A percentile compares a stretch with the other conserved stretches of the same genome.
phyloP scores from a whole-genome alignment of 2,888 invertebrate species.

The Metopia argyrocephala region DNA sequence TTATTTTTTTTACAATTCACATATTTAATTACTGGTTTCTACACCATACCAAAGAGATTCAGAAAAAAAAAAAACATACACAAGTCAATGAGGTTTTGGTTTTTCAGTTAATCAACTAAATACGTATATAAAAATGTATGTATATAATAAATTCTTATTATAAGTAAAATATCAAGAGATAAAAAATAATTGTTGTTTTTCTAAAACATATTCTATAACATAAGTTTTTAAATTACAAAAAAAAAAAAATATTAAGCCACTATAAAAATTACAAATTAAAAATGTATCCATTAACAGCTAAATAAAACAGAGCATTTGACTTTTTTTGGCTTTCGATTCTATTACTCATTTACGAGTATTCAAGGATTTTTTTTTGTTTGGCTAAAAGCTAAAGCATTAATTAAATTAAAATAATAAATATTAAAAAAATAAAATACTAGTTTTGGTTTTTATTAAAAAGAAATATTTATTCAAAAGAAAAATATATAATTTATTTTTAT shows the following conservation, averaged over 20 bases:
- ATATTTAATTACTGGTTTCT: slow-evolving; percentile 29
- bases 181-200: slow-evolving; percentile 11
- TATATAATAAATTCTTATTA: background rate
- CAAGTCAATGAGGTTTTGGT: slow-evolving; percentile 59
- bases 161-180: slow-evolving; percentile 30
- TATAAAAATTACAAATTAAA: slow-evolving; percentile 16
- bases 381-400: slow-evolving; percentile 47
- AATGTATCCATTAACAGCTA: slow-evolving; percentile 31
- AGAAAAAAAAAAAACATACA: slow-evolving; percentile 51
- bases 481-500: background rate
- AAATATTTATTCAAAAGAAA: background rate
- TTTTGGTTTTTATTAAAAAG: slow-evolving; percentile 8
- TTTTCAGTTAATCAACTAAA: slow-evolving; percentile 4
- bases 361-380: slow-evolving; percentile 15
- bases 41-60: slow-evolving; percentile 42
- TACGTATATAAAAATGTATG: background rate
- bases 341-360: background rate
- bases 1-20: slow-evolving; percentile 4
- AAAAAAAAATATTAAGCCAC: slow-evolving; percentile 41
- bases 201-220: background rate
- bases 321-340: slow-evolving; percentile 33
- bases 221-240: background rate
- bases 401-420: slow-evolving; percentile 1
- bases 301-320: slow-evolving; percentile 64
- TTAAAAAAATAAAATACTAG: background rate